Base-by-base conservation (phyloP, 2,797 vertebrate genomes). In the Ciconia nigra region DNA sequence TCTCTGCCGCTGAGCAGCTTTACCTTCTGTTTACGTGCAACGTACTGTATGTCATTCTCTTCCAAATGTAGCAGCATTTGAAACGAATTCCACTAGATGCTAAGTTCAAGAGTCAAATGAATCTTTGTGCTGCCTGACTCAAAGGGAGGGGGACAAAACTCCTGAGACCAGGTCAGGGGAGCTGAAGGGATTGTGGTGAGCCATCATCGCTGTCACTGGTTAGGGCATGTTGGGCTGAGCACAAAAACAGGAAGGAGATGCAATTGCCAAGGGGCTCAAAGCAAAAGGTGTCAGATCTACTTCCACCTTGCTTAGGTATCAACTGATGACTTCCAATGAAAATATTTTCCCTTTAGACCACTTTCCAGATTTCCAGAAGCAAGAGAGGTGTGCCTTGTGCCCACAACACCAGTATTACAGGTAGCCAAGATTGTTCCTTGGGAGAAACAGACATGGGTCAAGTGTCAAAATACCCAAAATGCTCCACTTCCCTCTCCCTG, bases 271-370 rank as follows among this genome's bases (percentile, higher is more conserved):
- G 79, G 83, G 67, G 88, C 94, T 90, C 58, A 10, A 51, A 93
- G 95, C 89, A 88, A 49, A 84, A 91, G 76, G 80, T 71, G 77
- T 78, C 85, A 88, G 11, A 54, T 44, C 93, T 70, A 72, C 82
- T 96, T 97, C 95, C 96, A 91, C 95, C 89, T 83, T 37, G 35
- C 91, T 55, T 21, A 95, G 91, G 7, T 21, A 72, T 96, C 92
- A 58, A 51, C 71, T 2, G 69, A 28, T 51, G 87, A 16, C 62
- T 96, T 94, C 91, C 94, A 96, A 95, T 4, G 79, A 76, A 95
- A 97, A 96, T 90, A 95, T 96, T 95, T 96, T 90, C 54, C 79
- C 87, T 94, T 47, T 33, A 61, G 87, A 88, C 63, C 77, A 24
- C 71, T 88, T 71, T 85, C 57, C 72, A 93, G 72, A 42, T 92